Conservation (phyloP, 30 jellyfish, hydroid and myxozoan species). For the Aurelia aurita region DNA sequence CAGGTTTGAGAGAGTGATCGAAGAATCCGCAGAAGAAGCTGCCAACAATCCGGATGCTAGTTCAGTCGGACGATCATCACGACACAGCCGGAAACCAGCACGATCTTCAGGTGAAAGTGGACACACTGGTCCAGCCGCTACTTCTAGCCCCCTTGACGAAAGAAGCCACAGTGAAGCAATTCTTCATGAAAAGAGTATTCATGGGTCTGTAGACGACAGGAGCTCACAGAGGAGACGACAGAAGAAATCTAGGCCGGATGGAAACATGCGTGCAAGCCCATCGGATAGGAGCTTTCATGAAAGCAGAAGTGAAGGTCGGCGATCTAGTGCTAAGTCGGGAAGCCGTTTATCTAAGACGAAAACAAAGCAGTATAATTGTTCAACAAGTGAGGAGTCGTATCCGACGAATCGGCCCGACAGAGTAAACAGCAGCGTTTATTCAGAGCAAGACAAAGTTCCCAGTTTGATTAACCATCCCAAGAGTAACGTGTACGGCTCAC, state of each 20-base stretch:
- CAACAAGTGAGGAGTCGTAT: constrained; percentile 63
- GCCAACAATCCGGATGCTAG: constrained; percentile 3
- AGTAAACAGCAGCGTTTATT: constrained; percentile 67
- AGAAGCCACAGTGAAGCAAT: not conserved
- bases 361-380: constrained; percentile 17
- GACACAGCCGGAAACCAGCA: not conserved
- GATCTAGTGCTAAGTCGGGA: constrained; percentile 54
- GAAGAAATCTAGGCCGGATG: constrained; percentile 1
- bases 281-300: constrained; percentile 35
- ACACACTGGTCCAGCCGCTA: constrained; percentile 55
- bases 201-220: constrained; percentile 13
- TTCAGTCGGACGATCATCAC: constrained; percentile 20
- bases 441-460: constrained; percentile 78
- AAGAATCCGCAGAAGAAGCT: not conserved
- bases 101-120: constrained; percentile 2
- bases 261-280: constrained; percentile 17
- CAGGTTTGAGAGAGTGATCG: not conserved
- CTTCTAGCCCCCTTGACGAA: constrained; percentile 73
- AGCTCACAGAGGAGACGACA: constrained; percentile 20
- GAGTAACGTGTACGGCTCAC: constrained; percentile 34
- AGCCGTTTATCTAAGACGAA: constrained; percentile 60
- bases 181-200: not conserved
- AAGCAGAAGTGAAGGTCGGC: constrained; percentile 40
- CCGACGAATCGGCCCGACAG: constrained; percentile 59
- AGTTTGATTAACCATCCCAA: constrained; percentile 61